Evolutionary conservation across 1,140 invertebrate species (phyloP).

Genomic region (Caerostris extrusa): DNA sequence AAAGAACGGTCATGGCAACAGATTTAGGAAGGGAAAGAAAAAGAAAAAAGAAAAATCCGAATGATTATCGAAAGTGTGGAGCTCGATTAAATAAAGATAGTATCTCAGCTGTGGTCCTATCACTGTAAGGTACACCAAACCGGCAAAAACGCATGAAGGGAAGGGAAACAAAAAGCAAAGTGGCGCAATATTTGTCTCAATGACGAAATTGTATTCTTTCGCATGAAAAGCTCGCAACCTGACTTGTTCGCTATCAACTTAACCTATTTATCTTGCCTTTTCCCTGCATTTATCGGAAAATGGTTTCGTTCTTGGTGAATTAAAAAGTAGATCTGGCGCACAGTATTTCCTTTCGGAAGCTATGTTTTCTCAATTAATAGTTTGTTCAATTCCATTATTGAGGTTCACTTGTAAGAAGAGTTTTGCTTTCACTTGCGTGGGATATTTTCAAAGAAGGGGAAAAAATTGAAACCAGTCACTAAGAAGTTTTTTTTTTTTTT

Average conservation of each 20-base stretch:
- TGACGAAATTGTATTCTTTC: slow-evolving; percentile 74
- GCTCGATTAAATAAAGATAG: slow-evolving; percentile 51
- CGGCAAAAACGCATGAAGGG: slow-evolving; percentile 29
- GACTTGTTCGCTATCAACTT: slow-evolving; percentile 67
- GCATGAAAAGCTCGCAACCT: slow-evolving; percentile 63
- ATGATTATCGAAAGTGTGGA: slow-evolving; percentile 38
- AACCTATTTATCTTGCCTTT: slow-evolving; percentile 73
- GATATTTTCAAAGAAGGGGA: neutral
- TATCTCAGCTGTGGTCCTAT: slow-evolving; percentile 58
- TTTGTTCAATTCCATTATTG: too few relatives aligned
- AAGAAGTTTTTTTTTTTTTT: neutral
- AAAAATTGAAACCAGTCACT: neutral
- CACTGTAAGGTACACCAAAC: slow-evolving; percentile 57
- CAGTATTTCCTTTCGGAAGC: slow-evolving; percentile 36
- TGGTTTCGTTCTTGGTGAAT: slow-evolving; percentile 51
- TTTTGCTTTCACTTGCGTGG: neutral
- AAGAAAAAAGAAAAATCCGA: neutral
- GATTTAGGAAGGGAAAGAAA: neutral
- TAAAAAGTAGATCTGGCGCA: slow-evolving; percentile 51
- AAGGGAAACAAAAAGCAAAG: slow-evolving; percentile 50
- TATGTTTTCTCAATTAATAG: slow-evolving; percentile 17
- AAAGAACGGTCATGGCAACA: neutral
- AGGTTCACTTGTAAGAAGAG: too few relatives aligned
- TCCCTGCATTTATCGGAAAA: slow-evolving; percentile 48
- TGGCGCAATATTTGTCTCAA: slow-evolving; percentile 60